Conservation (phyloP, 1,140 invertebrate genomes). For the Trypoxylus dichotomus region DNA sequence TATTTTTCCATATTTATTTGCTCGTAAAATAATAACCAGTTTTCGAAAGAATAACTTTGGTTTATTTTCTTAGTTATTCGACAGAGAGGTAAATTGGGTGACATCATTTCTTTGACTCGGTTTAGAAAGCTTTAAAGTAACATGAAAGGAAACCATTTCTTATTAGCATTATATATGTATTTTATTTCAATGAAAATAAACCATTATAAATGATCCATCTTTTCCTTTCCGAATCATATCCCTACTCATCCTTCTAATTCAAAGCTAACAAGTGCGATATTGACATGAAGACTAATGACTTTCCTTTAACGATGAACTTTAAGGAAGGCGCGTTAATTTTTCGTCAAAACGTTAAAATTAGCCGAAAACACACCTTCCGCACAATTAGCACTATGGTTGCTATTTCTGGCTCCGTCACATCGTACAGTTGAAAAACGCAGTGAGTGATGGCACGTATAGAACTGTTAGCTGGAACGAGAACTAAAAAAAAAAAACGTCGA, state of each 20-base stretch:
- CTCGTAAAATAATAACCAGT: no score
- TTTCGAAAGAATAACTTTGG: no score
- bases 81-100: no score
- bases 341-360: conserved; percentile 21
- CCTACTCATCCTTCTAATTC: background rate
- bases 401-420: conserved; percentile 9
- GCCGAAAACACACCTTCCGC: conserved; percentile 9
- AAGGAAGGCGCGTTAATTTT: background rate
- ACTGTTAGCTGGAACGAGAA: background rate
- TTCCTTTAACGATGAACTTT: background rate
- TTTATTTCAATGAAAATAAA: no score
- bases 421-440: background rate
- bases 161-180: no score
- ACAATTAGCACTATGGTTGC: background rate
- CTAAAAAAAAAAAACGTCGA: background rate
- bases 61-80: no score
- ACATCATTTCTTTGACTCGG: no score
- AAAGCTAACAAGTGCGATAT: background rate
- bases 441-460: background rate
- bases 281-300: background rate
- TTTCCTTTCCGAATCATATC: background rate
- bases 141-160: no score
- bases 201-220: background rate
- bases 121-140: no score
- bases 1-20: no score